phyloP scores from a whole-genome alignment of 2,113 vertebrate species.

The Ornithorhynchus anatinus region DNA sequence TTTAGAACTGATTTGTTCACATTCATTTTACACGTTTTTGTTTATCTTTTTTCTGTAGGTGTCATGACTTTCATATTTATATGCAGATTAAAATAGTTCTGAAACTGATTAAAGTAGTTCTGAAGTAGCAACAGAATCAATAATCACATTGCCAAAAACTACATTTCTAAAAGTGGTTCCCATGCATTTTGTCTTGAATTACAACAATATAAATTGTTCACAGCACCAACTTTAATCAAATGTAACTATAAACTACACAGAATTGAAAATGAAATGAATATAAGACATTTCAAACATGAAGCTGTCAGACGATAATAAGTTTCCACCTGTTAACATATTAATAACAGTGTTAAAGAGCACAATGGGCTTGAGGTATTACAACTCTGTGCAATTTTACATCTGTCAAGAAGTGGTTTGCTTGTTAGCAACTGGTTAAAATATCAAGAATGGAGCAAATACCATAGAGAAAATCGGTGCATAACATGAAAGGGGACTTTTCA shows the following conservation, averaged over 20 bases:
- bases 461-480: constrained; percentile 29
- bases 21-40: constrained; percentile 14
- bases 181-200: constrained; percentile 44
- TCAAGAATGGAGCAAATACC: constrained; percentile 42
- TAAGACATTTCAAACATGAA: constrained; percentile 60
- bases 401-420: constrained; percentile 63
- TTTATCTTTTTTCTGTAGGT: background rate
- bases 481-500: constrained; percentile 7
- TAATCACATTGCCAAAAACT: too few species aligned
- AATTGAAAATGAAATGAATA: constrained; percentile 52
- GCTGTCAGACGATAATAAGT: constrained; percentile 62
- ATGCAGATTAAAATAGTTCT: constrained; percentile 16
- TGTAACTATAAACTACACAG: constrained; percentile 61
- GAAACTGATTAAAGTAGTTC: constrained; percentile 3
- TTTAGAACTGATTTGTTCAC: background rate
- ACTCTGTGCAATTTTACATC: constrained; percentile 66
- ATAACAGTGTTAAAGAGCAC: constrained; percentile 67
- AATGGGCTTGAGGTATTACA: constrained; percentile 65
- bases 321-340: constrained; percentile 70
- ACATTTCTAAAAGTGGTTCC: constrained; percentile 8
- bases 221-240: constrained; percentile 58
- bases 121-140: constrained; percentile 24
- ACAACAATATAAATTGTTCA: constrained; percentile 54
- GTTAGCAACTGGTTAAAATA: constrained; percentile 59
- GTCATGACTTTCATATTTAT: constrained; percentile 33